phyloP scores from a whole-genome alignment of 2,888 invertebrate species.

The Protonemura montana region DNA sequence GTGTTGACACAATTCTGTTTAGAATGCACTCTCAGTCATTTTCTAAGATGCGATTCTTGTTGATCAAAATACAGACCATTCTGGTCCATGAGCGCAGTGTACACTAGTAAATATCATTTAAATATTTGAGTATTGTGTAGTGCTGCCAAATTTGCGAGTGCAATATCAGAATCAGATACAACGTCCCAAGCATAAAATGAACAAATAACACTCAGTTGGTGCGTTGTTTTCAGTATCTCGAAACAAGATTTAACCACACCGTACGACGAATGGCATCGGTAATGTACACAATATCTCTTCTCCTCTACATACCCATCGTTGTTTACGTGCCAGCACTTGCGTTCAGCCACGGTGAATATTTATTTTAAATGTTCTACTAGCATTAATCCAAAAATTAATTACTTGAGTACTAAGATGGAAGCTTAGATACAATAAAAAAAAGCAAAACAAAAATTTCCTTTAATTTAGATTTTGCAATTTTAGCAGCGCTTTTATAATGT shows the following conservation, averaged over 20 bases:
- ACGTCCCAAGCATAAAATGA: no score
- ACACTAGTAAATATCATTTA: no score
- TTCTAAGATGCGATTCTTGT: conserved; percentile 60
- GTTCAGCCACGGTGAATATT: conserved; percentile 69
- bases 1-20: background rate
- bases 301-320: conserved; percentile 70
- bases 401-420: background rate
- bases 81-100: no score
- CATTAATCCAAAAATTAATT: conserved; percentile 37
- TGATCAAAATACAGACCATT: no score
- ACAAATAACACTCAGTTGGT: no score
- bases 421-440: no score
- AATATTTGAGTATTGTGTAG: no score
- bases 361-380: conserved; percentile 27
- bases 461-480: conserved; percentile 16
- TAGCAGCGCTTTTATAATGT: background rate
- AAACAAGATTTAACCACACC: conserved; percentile 68
- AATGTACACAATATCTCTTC: conserved; percentile 66
- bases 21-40: no score
- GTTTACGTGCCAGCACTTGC: conserved; percentile 76
- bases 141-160: no score
- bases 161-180: no score
- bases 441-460: background rate
- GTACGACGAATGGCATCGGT: conserved; percentile 68
- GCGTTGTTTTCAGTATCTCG: conserved; percentile 63